Evolutionary conservation across 1,140 invertebrate species (phyloP).

Genomic region (Scaptomyza graminum): DNA sequence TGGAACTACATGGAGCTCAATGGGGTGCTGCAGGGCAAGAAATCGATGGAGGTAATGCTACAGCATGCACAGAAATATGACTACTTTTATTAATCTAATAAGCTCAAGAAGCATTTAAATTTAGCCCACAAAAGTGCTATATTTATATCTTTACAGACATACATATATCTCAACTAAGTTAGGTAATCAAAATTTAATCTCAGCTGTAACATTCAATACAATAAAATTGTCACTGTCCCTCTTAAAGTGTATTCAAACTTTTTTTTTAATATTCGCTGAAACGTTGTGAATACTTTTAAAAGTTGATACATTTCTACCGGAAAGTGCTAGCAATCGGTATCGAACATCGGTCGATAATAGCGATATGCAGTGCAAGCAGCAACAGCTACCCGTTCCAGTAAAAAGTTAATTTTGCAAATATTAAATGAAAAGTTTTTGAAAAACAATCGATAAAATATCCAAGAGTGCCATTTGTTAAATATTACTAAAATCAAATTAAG

Average conservation of each 20-base stretch:
- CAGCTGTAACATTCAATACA: constrained; percentile 33
- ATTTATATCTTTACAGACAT: constrained; percentile 2
- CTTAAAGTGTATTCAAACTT: too few species aligned
- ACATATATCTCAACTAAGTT: constrained; percentile 15
- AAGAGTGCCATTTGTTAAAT: neutral
- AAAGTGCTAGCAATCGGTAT: constrained; percentile 10
- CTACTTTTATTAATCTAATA: constrained; percentile 60
- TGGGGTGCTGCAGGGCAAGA: constrained; percentile 88
- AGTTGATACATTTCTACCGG: neutral
- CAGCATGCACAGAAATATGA: constrained; percentile 71
- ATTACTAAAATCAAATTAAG: neutral
- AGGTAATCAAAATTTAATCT: constrained; percentile 3
- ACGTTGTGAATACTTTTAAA: neutral
- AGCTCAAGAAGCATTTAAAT: constrained; percentile 74
- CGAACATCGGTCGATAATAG: constrained; percentile 15
- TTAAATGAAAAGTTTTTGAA: constrained; percentile 39
- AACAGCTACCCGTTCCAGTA: constrained; percentile 32
- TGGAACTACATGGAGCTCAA: constrained; percentile 92
- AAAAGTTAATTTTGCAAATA: constrained; percentile 25
- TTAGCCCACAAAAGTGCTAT: constrained; percentile 6
- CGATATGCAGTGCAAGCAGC: constrained; percentile 11
- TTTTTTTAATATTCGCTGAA: neutral
- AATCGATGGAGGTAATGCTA: constrained; percentile 86
- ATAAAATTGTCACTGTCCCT: constrained; percentile 33
- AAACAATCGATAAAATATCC: neutral